phyloP scores from a whole-genome alignment of 2,797 vertebrate genomes.

The Caiman crocodilus region DNA sequence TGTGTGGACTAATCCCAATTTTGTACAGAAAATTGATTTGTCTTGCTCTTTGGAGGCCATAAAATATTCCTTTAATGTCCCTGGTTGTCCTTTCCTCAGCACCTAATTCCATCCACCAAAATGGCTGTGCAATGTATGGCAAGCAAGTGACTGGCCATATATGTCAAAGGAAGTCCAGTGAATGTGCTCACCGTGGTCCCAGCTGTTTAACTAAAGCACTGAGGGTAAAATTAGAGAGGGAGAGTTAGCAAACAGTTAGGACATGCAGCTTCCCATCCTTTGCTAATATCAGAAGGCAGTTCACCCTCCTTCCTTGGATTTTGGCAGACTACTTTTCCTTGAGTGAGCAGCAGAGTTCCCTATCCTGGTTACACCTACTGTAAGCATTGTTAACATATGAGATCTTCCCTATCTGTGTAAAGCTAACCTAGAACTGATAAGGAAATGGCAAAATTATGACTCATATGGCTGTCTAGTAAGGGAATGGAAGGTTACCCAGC shows the following conservation, averaged over 20 bases:
- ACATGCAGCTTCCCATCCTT: neutral
- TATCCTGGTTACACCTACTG: neutral
- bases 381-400: neutral
- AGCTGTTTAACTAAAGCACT: neutral
- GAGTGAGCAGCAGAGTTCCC: neutral
- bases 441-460: neutral
- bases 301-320: neutral
- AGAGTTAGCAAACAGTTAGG: neutral
- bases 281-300: neutral
- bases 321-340: neutral
- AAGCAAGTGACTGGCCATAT: neutral
- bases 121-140: neutral
- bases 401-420: neutral
- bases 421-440: neutral
- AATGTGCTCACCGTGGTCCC: neutral
- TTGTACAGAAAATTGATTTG: neutral
- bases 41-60: neutral
- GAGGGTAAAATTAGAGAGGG: neutral
- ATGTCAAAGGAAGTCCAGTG: neutral
- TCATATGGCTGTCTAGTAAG: neutral
- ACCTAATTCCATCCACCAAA: neutral
- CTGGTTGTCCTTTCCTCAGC: neutral
- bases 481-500: neutral
- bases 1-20: neutral
- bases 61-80: neutral